Conservation (phyloP, 2,797 vertebrate species). For the Megalops cyprinoides region DNA sequence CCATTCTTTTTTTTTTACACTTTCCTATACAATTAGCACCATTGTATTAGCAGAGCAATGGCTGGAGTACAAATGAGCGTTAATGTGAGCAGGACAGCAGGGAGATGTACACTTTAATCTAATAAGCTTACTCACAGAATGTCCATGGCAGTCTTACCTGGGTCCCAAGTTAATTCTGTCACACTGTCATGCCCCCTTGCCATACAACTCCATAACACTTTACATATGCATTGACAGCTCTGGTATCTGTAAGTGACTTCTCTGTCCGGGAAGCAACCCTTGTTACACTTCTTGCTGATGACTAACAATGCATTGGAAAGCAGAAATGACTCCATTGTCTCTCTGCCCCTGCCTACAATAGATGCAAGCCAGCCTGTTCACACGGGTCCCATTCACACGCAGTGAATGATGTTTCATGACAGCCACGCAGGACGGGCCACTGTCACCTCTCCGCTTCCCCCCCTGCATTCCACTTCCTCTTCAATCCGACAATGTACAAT, state of each 20-base stretch:
- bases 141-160: conserved; percentile 5
- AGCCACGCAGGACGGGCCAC: not conserved
- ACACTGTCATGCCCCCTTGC: not conserved
- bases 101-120: conserved; percentile 5
- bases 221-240: not conserved
- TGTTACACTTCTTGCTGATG: not conserved
- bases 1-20: conserved; percentile 10
- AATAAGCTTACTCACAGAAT: not conserved
- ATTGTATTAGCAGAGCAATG: conserved; percentile 54
- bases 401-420: too few species aligned
- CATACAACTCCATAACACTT: not conserved
- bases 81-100: not conserved
- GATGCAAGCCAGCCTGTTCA: not conserved
- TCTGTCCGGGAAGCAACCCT: too few species aligned
- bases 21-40: conserved; percentile 60
- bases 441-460: not conserved
- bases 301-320: not conserved
- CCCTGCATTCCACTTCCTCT: conserved; percentile 13
- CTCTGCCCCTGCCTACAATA: conserved; percentile 12
- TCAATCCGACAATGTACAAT: not conserved
- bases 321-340: conserved; percentile 11
- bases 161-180: not conserved
- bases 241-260: conserved; percentile 18
- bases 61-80: not conserved
- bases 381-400: not conserved